Evolutionary conservation across 2,113 vertebrate genomes (phyloP).

Genomic region (Tauraco erythrolophus): DNA sequence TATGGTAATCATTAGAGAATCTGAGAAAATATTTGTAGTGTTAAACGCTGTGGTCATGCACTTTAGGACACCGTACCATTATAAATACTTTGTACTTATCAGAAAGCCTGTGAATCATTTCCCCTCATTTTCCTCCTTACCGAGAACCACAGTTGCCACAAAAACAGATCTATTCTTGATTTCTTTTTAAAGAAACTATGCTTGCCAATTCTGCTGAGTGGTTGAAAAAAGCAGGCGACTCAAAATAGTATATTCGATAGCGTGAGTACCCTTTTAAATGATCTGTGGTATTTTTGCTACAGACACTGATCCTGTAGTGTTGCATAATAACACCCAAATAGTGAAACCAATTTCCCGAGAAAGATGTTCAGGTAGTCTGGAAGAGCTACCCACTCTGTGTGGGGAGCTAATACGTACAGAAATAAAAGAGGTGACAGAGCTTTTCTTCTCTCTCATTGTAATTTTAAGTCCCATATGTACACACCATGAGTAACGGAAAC

Average conservation of each 20-base stretch:
- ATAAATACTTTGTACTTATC: background rate
- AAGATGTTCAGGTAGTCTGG: background rate
- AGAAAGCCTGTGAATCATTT: slow-evolving; percentile 5
- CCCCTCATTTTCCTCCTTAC: background rate
- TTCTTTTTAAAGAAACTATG: slow-evolving; percentile 11
- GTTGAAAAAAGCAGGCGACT: background rate
- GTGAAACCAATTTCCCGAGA: background rate
- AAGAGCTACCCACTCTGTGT: background rate
- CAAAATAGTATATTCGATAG: background rate
- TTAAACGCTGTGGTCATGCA: background rate
- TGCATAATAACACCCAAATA: slow-evolving; percentile 6
- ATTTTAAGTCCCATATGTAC: background rate
- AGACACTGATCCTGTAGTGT: background rate
- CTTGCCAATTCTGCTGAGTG: slow-evolving; percentile 26
- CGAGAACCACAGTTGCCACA: slow-evolving; percentile 5
- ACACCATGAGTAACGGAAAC: background rate
- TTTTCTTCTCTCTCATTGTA: background rate
- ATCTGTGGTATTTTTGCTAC: slow-evolving; percentile 25
- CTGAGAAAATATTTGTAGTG: background rate
- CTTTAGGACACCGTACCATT: background rate
- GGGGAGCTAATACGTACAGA: background rate
- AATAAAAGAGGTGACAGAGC: background rate
- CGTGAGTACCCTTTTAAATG: slow-evolving; percentile 16
- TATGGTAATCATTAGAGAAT: background rate
- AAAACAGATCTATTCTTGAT: background rate